These are phyloP conservation scores for Tyto alba DNA, from an alignment of 2,113 vertebrate genomes.

Conservation along the genomic window DNA sequence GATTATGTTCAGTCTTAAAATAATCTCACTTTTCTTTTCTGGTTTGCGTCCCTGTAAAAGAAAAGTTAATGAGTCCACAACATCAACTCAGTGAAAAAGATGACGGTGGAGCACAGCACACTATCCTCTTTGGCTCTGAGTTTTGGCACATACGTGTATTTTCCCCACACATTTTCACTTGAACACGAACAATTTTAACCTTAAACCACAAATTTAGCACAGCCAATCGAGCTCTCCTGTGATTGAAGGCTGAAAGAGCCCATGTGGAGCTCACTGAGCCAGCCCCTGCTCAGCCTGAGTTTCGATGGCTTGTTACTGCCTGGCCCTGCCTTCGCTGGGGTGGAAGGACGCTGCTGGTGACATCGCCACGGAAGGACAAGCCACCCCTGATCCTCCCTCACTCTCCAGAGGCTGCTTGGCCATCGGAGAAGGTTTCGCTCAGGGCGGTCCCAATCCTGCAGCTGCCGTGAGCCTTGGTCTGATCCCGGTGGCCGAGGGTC, in stretches of 20 bases:
- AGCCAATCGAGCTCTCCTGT: not conserved
- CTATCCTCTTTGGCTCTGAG: not conserved
- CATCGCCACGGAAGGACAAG: not conserved
- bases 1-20: not conserved
- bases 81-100: too few species aligned
- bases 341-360: not conserved
- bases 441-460: fast-evolving
- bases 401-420: not conserved
- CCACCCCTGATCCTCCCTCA: not conserved
- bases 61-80: not conserved
- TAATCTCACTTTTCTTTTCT: not conserved
- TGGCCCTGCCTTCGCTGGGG: not conserved
- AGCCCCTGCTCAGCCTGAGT: not conserved
- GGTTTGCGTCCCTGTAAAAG: not conserved
- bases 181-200: not conserved
- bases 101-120: fast-evolving
- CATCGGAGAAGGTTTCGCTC: not conserved
- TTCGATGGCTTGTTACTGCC: not conserved
- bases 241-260: not conserved
- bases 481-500: not conserved
- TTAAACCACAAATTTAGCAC: not conserved
- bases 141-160: not conserved
- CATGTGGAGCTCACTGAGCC: not conserved
- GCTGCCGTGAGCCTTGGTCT: not conserved
- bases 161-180: not conserved